These are phyloP conservation scores for Crocuta crocuta DNA, from an alignment of 2,113 vertebrate genomes.

Conservation along the genomic window DNA sequence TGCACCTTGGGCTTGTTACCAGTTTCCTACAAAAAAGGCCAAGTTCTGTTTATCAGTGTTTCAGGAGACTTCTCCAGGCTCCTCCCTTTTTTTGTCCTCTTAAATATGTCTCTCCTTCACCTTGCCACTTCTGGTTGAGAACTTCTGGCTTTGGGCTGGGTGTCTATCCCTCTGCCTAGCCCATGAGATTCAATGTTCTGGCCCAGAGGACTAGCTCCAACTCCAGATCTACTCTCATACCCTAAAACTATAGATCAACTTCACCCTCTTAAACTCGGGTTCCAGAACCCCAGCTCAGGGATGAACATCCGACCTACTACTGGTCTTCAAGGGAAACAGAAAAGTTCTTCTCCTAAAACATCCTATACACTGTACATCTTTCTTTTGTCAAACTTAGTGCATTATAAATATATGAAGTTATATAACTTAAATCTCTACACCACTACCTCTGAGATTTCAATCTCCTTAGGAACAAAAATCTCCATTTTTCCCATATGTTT, in stretches of 20 bases:
- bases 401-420: not conserved
- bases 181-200: not conserved
- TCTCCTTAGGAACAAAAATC: not conserved
- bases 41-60: not conserved
- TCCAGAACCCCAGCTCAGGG: not conserved
- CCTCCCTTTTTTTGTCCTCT: not conserved
- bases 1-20: not conserved
- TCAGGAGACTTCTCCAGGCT: not conserved
- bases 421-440: not conserved
- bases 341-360: not conserved
- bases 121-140: not conserved
- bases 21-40: not conserved
- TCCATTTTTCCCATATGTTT: not conserved
- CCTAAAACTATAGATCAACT: not conserved
- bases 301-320: not conserved
- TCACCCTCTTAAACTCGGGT: not conserved
- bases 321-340: not conserved
- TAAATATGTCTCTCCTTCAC: not conserved
- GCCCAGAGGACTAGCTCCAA: not conserved
- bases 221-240: not conserved
- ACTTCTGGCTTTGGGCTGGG: not conserved
- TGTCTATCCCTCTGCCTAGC: not conserved
- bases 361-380: not conserved
- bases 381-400: not conserved
- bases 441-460: not conserved